Evolutionary conservation across 1,140 invertebrate species (phyloP).

Genomic region (Harpegnathos saltator): DNA sequence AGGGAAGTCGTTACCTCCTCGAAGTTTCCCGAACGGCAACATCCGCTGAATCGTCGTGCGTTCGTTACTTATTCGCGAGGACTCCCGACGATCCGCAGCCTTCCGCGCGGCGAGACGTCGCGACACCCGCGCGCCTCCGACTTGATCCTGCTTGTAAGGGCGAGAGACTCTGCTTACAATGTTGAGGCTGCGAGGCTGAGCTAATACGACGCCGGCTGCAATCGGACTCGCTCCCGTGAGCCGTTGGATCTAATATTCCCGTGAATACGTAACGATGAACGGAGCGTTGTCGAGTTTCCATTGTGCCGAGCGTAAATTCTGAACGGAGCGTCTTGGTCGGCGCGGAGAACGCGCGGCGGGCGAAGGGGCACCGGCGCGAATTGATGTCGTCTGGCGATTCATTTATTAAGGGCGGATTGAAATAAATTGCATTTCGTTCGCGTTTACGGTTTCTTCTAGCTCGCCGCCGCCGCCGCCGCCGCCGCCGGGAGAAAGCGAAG

Average conservation of each 20-base stretch:
- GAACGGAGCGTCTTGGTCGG: neutral
- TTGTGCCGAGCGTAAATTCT: no score
- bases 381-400: no score
- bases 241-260: neutral
- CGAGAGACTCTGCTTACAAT: no score
- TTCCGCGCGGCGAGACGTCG: no score
- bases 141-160: no score
- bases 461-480: no score
- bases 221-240: neutral
- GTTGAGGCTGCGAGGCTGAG: no score
- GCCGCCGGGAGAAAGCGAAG: slow-evolving; percentile 34
- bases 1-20: slow-evolving; percentile 18
- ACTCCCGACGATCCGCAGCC: no score
- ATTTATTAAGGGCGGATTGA: no score
- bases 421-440: neutral
- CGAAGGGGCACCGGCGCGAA: no score
- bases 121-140: no score
- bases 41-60: slow-evolving; percentile 3
- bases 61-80: neutral
- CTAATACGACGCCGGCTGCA: neutral
- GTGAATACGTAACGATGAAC: neutral
- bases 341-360: no score
- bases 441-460: slow-evolving; percentile 2
- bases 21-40: slow-evolving; percentile 20
- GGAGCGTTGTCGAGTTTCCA: neutral